phyloP scores from a whole-genome alignment of 2,113 vertebrate species.

The Columbina picui region DNA sequence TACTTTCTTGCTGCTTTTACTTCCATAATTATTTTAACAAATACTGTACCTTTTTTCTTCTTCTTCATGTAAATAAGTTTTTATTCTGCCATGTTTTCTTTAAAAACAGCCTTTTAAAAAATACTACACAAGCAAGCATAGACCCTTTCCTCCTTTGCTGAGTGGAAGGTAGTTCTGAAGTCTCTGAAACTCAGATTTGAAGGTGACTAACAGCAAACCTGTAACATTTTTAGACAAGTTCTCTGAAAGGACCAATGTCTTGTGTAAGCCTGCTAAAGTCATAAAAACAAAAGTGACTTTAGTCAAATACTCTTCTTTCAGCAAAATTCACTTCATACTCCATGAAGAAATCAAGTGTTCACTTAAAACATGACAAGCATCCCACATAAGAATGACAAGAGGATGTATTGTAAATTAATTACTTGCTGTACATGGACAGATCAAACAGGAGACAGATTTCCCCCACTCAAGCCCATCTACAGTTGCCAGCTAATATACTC shows the following conservation, averaged over 20 bases:
- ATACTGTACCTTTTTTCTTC: not conserved
- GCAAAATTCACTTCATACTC: not conserved
- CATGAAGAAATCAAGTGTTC: not conserved
- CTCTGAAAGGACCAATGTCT: not conserved
- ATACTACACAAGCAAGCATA: not conserved
- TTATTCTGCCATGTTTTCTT: not conserved
- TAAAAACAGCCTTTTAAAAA: not conserved
- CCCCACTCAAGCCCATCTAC: not conserved
- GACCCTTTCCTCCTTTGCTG: not conserved
- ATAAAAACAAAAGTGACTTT: not conserved
- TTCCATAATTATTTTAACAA: not conserved
- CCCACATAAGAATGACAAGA: not conserved
- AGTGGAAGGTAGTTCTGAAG: not conserved
- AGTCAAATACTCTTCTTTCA: not conserved
- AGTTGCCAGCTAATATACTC: not conserved
- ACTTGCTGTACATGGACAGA: not conserved
- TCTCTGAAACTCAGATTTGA: not conserved
- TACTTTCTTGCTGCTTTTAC: not conserved
- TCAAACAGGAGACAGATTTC: not conserved
- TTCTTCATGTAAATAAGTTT: not conserved
- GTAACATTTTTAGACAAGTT: not conserved
- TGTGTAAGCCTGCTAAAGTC: not conserved
- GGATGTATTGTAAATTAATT: not conserved
- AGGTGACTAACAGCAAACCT: not conserved
- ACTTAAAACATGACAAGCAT: not conserved